Evolutionary conservation across 1,140 invertebrate species (phyloP), one percentile per base, ranked within the genome.

Genomic region (Dryas iulia): DNA sequence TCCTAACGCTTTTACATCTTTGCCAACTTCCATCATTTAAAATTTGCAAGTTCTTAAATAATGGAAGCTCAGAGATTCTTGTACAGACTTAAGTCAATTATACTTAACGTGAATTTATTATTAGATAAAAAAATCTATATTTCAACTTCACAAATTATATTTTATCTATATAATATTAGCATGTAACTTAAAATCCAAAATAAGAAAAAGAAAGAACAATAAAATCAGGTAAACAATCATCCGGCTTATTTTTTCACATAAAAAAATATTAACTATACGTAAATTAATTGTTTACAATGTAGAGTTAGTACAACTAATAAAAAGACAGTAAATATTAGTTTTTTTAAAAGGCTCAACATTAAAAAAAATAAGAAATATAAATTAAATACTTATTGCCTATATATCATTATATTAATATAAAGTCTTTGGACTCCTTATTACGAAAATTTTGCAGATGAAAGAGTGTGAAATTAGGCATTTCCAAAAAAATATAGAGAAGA

Each of bases 191-290:
- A 47, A 21, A 21, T 18, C 8, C 39, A 8, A 47, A 47, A 47
- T 47, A 18, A 47, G 39, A 18, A 8, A 14, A 47, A 8, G 18
- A 47, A 47, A 18, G 8, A 47, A 47, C 8, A 47, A 47, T 47
- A 47, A 47, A 47, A 21, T 18, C 14, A 47, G 18, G 39, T 47
- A 18, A 47, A 47, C 14, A 5, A 47, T 21, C n/a, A n/a, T 18
- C 8, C 18, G 39, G 8, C 57, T 28, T 59, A 30, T 30, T 59
- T 59, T 59, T 59, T 33, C 57, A 12, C n/a, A 31, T 30, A 26
- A 7, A 52, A 3, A 52, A n/a, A 11, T 18, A 52, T 52, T 18
- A 31, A 10, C 10, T 31, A 31, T 47, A 2, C 18, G 31, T 21
- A 7, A 18, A 3, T 18, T 47, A 47, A 28, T 28, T 28, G 26